These are phyloP conservation scores for Perognathus longimembris DNA, from an alignment of 2,113 vertebrate species.

Conservation along the genomic window DNA sequence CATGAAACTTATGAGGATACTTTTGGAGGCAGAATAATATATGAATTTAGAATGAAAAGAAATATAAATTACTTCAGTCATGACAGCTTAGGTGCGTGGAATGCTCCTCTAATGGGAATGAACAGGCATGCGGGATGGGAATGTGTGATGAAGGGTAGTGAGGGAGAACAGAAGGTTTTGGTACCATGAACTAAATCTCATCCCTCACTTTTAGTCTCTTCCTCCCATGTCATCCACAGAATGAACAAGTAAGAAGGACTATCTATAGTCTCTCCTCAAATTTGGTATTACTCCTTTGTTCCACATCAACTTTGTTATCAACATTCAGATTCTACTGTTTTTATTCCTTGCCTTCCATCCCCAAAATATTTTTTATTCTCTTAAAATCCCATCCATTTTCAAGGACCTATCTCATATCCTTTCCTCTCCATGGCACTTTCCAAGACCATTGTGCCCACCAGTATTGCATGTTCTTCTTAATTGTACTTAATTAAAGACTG, in stretches of 20 bases:
- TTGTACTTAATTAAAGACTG: conserved; percentile 12
- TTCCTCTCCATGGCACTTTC: not conserved
- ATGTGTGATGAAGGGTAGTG: not conserved
- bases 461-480: conserved; percentile 15
- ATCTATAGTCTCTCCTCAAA: not conserved
- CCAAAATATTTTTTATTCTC: not conserved
- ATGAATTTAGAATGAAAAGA: not conserved
- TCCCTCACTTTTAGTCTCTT: not conserved
- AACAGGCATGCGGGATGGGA: not conserved
- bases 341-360: rapidly evolving
- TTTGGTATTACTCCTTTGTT: not conserved
- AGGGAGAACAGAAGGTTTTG: not conserved
- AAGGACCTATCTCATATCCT: not conserved
- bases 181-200: not conserved
- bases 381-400: not conserved
- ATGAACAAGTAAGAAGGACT: not conserved
- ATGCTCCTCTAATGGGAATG: not conserved
- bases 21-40: not conserved
- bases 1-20: not conserved
- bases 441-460: not conserved
- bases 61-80: not conserved
- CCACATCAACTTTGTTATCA: not conserved
- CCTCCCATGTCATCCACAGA: not conserved
- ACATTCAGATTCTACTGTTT: not conserved
- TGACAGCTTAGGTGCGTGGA: not conserved